Percentiles rank a stretch among this genome's conserved stretches.
Conservation (phyloP, 2,113 vertebrate species). For the Phyllopteryx taeniolatus region DNA sequence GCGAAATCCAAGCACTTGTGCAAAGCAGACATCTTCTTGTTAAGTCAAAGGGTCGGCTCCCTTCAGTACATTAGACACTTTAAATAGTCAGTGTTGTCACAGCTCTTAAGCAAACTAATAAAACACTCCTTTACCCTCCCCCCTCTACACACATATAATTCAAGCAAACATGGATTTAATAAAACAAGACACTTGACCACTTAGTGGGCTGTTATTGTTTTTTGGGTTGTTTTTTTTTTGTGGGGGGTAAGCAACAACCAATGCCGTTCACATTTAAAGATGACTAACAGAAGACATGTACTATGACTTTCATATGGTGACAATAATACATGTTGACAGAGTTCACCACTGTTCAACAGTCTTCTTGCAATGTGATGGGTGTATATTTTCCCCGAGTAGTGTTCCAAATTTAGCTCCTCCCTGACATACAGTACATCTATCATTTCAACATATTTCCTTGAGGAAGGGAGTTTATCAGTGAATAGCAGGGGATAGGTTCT, state of each 20-base stretch:
- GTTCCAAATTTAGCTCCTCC: too few species aligned
- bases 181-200: neutral
- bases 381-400: too few species aligned
- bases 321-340: neutral
- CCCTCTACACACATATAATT: conserved; percentile 10
- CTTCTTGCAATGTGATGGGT: neutral
- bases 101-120: conserved; percentile 12
- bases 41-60: conserved; percentile 12
- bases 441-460: too few species aligned
- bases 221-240: neutral
- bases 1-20: conserved; percentile 45
- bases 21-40: conserved; percentile 22
- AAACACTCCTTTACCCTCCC: conserved; percentile 1
- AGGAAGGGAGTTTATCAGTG: too few species aligned
- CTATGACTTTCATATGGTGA: conserved; percentile 1
- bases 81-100: conserved; percentile 29
- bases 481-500: too few species aligned
- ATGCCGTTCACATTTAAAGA: conserved; percentile 22
- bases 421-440: too few species aligned
- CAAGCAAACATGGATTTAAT: conserved; percentile 7
- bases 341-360: neutral
- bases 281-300: conserved; percentile 37
- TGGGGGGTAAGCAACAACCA: neutral
- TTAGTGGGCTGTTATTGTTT: neutral
- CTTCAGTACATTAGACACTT: conserved; percentile 23